Base-by-base conservation (phyloP, 2,113 vertebrate genomes). In the Trachemys scripta region DNA sequence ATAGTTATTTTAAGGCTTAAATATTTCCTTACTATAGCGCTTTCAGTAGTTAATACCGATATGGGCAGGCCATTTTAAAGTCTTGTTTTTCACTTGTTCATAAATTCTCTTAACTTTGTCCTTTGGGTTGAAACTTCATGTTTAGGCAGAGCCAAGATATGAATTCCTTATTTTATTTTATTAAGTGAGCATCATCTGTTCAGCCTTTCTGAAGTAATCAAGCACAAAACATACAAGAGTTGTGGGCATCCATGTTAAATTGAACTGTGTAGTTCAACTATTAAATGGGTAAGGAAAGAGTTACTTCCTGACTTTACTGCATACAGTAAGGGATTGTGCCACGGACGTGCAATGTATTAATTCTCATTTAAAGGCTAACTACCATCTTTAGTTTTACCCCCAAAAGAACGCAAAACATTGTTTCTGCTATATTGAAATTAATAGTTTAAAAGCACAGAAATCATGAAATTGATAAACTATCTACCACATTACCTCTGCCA, bases 401-500 rank as follows among this genome's bases (percentile, higher is more conserved):
- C 59, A 10, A 80, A 79, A 31, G 13, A 57, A 57, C 1, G 10
- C 20, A n/a, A 69, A 31, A 17, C 24, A 78, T 45, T 78, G 42
- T 47, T 47, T 47, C 42, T 78, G 25, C 42, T 29, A 47, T 13
- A 45, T 25, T 45, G 84, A 89, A 79, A 72, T 72, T 3, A 72
- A 24, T 47, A 47, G 8, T 25, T 85, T 47, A 83, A 59, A 59
- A 95, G 79, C 2, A 91, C 2, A 54, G 38, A 27, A 1, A 88
- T 17, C 25, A 35, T 79, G 17, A 25, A 54, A 17, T 1, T 69
- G 54, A 72, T 16, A 87, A 10, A n/a, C 50, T 1, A 79, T 5
- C 85, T 0, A 0, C 22, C 69, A 87, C 1, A 25, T 9, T 27
- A 53, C 1, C 53, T 22, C 38, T 0, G 0, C 56, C 82, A 54